phyloP scores from a whole-genome alignment of 2,888 invertebrate genomes.

The Priocnemis perturbator region DNA sequence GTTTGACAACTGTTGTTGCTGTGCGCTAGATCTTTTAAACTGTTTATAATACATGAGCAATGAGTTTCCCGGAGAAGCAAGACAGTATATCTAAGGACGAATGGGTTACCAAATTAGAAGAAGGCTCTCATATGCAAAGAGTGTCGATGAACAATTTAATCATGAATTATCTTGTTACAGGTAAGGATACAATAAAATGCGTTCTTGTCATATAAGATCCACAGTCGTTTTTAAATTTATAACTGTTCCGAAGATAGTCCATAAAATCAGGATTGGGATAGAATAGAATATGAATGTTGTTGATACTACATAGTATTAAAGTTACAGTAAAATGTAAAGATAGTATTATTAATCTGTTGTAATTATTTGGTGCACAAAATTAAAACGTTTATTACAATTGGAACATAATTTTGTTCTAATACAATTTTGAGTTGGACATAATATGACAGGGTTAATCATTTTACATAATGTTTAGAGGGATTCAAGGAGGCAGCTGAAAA shows the following conservation, averaged over 20 bases:
- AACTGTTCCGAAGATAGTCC: no score
- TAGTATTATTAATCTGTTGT: no score
- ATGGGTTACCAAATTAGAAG: conserved; percentile 84
- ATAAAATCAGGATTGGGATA: no score
- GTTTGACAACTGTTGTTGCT: no score
- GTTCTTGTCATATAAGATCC: no score
- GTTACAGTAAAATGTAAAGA: no score
- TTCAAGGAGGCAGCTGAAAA: conserved; percentile 98
- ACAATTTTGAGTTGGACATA: background rate
- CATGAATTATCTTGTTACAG: conserved; percentile 99
- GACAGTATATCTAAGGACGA: conserved; percentile 81
- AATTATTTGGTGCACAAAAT: no score
- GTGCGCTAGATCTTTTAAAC: no score
- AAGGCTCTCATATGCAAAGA: conserved; percentile 87
- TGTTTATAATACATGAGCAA: conserved; percentile 44
- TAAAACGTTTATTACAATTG: background rate
- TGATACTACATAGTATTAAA: no score
- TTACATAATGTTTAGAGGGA: conserved; percentile 81
- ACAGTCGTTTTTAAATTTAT: no score
- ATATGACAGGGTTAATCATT: background rate
- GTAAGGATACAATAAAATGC: conserved; percentile 75
- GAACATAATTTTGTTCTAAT: conserved; percentile 2
- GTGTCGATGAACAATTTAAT: conserved; percentile 97
- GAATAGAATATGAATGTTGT: no score
- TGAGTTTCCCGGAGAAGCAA: conserved; percentile 78